These are phyloP conservation scores for Gadus chalcogrammus DNA, from an alignment of 2,113 vertebrate species.

Conservation along the genomic window DNA sequence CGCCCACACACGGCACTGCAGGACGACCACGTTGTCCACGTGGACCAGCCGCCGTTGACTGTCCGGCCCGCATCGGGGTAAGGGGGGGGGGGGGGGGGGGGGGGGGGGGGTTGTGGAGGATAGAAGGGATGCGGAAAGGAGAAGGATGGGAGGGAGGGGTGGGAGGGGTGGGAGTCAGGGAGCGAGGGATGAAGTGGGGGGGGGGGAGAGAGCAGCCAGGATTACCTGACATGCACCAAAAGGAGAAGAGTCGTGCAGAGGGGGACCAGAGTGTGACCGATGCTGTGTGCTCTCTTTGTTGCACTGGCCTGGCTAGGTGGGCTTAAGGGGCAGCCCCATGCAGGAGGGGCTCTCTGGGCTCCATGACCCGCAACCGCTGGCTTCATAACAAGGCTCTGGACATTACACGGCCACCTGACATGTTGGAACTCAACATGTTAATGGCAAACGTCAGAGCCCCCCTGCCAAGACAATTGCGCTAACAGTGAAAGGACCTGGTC, in stretches of 20 bases:
- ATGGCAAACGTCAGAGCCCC: too few relatives aligned
- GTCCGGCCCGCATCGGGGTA: constrained; percentile 47
- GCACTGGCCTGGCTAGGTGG: too few relatives aligned
- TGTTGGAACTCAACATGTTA: too few relatives aligned
- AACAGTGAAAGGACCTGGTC: too few relatives aligned
- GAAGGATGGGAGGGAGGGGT: constrained; percentile 15
- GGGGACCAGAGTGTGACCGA: constrained; percentile 48
- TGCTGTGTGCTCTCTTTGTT: constrained; percentile 14
- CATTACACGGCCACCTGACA: too few relatives aligned
- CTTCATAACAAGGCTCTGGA: too few relatives aligned
- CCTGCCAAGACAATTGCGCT: too few relatives aligned
- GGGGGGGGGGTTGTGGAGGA: constrained; percentile 9
- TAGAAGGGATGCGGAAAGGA: constrained; percentile 23
- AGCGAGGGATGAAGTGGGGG: constrained; percentile 2
- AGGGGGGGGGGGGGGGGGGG: constrained; percentile 14
- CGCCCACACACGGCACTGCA: constrained; percentile 96
- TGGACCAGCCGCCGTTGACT: constrained; percentile 99
- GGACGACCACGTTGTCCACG: constrained; percentile 96
- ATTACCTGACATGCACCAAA: constrained; percentile 75
- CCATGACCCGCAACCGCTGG: too few relatives aligned
- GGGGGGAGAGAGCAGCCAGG: constrained; percentile 76
- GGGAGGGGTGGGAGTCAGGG: too few relatives aligned
- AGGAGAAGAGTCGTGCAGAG: constrained; percentile 41
- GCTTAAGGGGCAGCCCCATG: too few relatives aligned
- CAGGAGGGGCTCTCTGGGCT: too few relatives aligned